Conservation (phyloP, 2,888 invertebrate genomes). For the Cistogaster globosa region DNA sequence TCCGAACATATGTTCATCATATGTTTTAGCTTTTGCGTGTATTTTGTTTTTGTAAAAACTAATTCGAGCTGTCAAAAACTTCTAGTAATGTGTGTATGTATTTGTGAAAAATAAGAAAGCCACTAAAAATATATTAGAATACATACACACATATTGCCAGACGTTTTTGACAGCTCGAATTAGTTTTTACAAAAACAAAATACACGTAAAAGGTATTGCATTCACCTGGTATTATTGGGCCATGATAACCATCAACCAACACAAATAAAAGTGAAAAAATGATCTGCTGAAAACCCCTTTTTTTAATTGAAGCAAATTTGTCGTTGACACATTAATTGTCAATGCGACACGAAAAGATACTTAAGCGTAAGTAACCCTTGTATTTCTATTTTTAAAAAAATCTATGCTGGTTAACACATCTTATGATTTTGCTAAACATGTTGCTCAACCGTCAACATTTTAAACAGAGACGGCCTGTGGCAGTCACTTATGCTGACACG, state of each 20-base stretch:
- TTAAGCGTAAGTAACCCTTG: slow-evolving; percentile 45
- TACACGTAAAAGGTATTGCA: too few species aligned
- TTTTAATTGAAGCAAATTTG: slow-evolving; percentile 68
- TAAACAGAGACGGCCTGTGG: slow-evolving; percentile 1
- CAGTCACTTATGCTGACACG: slow-evolving; percentile 9
- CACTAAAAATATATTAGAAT: too few species aligned
- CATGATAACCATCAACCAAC: slow-evolving; percentile 27
- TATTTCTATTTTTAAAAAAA: slow-evolving; percentile 4
- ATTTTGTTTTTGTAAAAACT: too few species aligned
- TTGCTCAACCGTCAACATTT: slow-evolving; percentile 57
- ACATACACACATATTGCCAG: too few species aligned
- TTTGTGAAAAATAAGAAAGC: too few species aligned
- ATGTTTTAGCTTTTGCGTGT: too few species aligned
- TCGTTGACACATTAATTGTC: slow-evolving; percentile 48
- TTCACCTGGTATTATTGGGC: too few species aligned
- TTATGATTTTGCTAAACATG: slow-evolving; percentile 53
- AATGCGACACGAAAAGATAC: background rate
- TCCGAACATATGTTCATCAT: too few species aligned
- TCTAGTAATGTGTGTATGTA: too few species aligned
- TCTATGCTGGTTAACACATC: slow-evolving; percentile 8
- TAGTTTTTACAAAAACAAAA: too few species aligned
- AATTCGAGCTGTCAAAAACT: too few species aligned
- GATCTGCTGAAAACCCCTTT: slow-evolving; percentile 28
- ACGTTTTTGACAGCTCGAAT: too few species aligned
- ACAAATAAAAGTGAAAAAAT: background rate